Conservation (phyloP, 2,113 vertebrate species). For the Burhinus oedicnemus region DNA sequence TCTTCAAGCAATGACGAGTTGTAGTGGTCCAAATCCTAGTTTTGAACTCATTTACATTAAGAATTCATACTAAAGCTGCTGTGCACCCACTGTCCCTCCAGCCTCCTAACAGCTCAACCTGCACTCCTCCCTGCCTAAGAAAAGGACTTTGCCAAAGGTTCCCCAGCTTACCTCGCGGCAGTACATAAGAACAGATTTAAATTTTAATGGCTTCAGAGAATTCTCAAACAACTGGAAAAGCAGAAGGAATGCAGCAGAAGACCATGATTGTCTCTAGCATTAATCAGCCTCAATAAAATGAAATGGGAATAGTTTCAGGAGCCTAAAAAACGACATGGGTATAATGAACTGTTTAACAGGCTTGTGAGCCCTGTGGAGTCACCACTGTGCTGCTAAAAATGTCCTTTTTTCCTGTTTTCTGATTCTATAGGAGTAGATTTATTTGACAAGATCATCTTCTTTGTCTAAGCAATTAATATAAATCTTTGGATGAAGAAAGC, state of each 20-base stretch:
- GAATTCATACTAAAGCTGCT: neutral
- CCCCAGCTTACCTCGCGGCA: neutral
- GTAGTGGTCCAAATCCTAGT: neutral
- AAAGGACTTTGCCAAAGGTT: neutral
- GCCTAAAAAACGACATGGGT: neutral
- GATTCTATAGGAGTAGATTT: neutral
- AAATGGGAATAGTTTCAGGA: neutral
- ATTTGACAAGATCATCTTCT: neutral
- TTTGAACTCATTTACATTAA: neutral
- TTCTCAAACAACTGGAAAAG: neutral
- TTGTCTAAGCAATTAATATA: neutral
- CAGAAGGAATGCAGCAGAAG: neutral
- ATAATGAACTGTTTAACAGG: neutral
- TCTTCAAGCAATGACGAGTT: neutral
- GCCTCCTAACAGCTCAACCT: neutral
- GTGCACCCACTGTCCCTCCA: neutral
- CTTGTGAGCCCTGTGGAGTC: neutral
- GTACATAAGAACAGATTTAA: neutral
- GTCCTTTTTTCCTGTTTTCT: neutral
- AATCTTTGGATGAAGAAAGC: constrained; percentile 6
- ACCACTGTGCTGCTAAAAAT: neutral
- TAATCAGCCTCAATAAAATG: neutral
- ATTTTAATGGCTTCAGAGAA: neutral
- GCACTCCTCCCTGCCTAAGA: neutral
- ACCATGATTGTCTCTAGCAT: neutral